Conservation (phyloP, 2,888 invertebrate species). For the Laspeyria flexula region DNA sequence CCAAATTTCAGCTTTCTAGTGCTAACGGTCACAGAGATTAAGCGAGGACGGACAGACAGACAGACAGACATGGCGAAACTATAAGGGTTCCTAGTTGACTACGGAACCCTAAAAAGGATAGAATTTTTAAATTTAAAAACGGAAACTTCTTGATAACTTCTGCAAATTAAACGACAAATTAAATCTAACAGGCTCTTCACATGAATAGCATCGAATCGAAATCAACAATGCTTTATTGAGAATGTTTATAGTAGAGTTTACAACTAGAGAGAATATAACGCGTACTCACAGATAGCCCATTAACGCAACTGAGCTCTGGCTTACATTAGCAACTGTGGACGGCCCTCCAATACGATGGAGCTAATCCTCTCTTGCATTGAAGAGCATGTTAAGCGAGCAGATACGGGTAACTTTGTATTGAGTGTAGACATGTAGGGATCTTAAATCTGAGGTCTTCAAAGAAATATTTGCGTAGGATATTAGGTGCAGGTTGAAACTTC, state of each 20-base stretch:
- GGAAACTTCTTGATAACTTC: too few species aligned
- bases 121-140: too few species aligned
- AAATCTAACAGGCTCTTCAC: too few species aligned
- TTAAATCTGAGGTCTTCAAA: neutral
- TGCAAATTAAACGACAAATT: too few species aligned
- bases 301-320: conserved; percentile 12
- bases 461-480: neutral
- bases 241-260: neutral
- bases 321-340: conserved; percentile 12
- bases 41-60: too few species aligned
- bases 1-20: too few species aligned
- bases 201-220: too few species aligned
- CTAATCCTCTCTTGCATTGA: conserved; percentile 24
- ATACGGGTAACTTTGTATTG: neutral
- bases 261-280: conserved; percentile 3
- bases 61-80: too few species aligned
- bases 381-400: conserved; percentile 14
- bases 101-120: too few species aligned
- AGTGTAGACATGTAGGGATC: neutral
- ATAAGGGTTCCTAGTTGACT: too few species aligned
- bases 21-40: too few species aligned
- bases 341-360: conserved; percentile 5
- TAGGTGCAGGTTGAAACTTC: too few species aligned
- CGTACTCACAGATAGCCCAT: conserved; percentile 9
- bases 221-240: neutral